Base-by-base conservation (phyloP, 2,113 vertebrate species). In the Cacatua alba region DNA sequence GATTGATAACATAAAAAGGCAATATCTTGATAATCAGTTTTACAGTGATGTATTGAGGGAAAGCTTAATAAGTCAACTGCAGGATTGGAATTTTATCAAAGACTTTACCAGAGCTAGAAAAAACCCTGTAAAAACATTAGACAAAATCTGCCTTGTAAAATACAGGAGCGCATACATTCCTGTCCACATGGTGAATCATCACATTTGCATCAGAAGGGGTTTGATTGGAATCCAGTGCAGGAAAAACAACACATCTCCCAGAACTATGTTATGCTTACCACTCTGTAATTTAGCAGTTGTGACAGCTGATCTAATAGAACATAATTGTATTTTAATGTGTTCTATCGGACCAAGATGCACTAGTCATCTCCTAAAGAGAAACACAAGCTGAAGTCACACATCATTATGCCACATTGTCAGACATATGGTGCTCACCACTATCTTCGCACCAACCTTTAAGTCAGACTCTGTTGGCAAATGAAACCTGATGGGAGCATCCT, bases 301-400 rank as follows among this genome's bases (percentile, higher is more conserved):
- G 77, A 96, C 92, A 95, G 85, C 92, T 92, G 95, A 94, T 96
- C 88, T 93, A 92, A 96, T 86, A 84, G 88, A 96, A 95, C 76
- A 15, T 91, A 94, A 96, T 90, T 60, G 37, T 74, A 88, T 91
- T 97, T 98, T 97, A 97, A 97, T 87, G 90, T 85, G 88, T 94
- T 96, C 85, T 39, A 28, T 57, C 87, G 96, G 95, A 88, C 70
- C 46, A 52, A 91, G 95, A 68, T 43, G 95, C 93, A 85, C 97
- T 93, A 97, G 89, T 97, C 95, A 96, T 86, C 91, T 92, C 86
- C 96, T 96, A 87, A 95, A 86, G 83, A 93, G 80, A 86, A 92
- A 81, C 65, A 92, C 86, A 94, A 86, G 86, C 87, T 87, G 74
- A 92, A 97, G 91, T 94, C 95, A 67, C 88, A 70, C 35, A 39